Conservation (phyloP, 2,113 vertebrate species). For the Vidua chalybeata region DNA sequence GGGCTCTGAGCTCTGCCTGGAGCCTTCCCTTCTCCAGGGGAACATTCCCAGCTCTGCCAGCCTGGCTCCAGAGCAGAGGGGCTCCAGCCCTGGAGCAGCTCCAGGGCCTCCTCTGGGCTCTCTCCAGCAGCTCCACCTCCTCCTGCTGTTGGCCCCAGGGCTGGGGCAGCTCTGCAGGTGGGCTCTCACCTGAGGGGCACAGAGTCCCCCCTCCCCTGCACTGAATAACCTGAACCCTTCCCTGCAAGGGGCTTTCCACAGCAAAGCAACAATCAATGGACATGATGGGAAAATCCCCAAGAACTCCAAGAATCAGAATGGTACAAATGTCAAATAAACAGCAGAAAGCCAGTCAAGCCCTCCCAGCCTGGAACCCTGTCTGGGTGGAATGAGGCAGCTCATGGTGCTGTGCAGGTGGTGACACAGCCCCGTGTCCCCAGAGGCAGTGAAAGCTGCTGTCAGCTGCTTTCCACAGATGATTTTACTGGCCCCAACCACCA, state of each 20-base stretch:
- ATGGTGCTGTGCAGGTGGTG: background rate
- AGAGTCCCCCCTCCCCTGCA: background rate
- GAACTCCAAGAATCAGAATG: background rate
- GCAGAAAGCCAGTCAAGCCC: background rate
- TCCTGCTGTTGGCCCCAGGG: background rate
- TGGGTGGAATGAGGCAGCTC: fast-evolving
- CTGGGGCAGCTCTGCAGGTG: background rate
- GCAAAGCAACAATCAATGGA: background rate
- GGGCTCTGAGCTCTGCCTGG: background rate
- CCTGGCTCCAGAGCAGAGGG: background rate
- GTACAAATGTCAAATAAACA: background rate
- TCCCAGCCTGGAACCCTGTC: background rate
- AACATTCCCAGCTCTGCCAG: background rate
- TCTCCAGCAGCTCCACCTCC: background rate
- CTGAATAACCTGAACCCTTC: background rate
- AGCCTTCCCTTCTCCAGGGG: background rate
- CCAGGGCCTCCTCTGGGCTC: background rate
- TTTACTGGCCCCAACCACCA: background rate
- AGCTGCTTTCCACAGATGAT: background rate
- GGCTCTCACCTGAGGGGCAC: background rate
- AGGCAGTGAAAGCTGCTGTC: fast-evolving
- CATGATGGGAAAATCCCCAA: fast-evolving
- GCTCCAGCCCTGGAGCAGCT: background rate
- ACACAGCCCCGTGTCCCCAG: background rate
- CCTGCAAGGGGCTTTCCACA: background rate